Evolutionary conservation across 2,113 vertebrate genomes (phyloP), one percentile per base, ranked within the genome.

Genomic region (Ramphastos sulfuratus): DNA sequence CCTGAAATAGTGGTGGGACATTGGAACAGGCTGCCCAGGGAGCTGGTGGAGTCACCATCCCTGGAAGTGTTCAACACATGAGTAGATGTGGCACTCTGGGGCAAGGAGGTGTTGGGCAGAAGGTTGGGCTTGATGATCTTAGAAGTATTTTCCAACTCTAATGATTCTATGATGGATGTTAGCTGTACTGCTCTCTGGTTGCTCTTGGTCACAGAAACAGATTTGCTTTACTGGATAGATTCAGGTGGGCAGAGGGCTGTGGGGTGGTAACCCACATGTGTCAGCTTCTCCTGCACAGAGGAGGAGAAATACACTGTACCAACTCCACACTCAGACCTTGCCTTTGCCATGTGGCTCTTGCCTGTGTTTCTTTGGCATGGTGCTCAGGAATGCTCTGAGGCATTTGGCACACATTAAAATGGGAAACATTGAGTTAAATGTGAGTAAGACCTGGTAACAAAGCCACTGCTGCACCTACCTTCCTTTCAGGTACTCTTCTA

Each of bases 301-400:
- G 25, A 79, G 60, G 70, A 27, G 39, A 67, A 77, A 39, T 23
- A 44, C 78, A 12, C 54, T 4, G 19, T 33, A 17, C 31, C 17
- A 37, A 6, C 42, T 46, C 7, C 70, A 69, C 17, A 61, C 48
- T 21, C 42, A 46, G 25, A 35, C 37, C 14, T 85, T 86, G 27
- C 19, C 25, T 84, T 79, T 75, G 9, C 54, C 17, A 4, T 15
- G n/a, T 0, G 0, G 5, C 7, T 78, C 31, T 80, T 86, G 48
- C 15, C 20, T 27, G 3, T 42, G 33, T 54, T 75, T 81, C 70
- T 73, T 72, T 63, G 59, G 15, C 50, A 50, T 0, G 0, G 12
- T 23, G 18, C 20, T 33, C 5, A 33, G 63, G 30, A 89, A 25
- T 10, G 15, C 24, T 66, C 63, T 23, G 25, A 77, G 24, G 17